Base-by-base conservation (phyloP, 2,888 invertebrate genomes). In the Chalcosyrphus nemorum region DNA sequence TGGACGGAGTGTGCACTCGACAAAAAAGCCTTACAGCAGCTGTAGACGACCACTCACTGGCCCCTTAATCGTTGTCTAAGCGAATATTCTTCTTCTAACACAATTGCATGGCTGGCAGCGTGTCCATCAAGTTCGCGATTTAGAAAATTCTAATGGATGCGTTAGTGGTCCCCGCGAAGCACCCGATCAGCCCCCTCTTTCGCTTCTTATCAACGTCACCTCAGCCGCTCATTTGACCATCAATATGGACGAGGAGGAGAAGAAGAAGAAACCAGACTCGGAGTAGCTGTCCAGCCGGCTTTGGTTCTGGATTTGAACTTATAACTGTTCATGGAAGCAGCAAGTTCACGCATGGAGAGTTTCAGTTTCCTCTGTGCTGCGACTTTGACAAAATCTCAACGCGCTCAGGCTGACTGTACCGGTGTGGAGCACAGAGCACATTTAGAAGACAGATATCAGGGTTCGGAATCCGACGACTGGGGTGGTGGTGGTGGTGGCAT, bases 71-170 rank as follows among this genome's bases (percentile, higher is more conserved):
- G 75, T 45, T 75, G 75, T 74, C 68, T 41, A 70, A 65, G 76
- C 57, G 65, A 76, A 76, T 81, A 65, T 38, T 24, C 75, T 27
- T 24, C 75, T 27, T 74, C 29, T 41, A 81, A 61, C 68, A 75
- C 80, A 71, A 78, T 71, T 71, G 56, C 63, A 78, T 43, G 72
- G 50, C 70, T 70, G 70, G 81, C 81, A 81, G 59, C 50, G 35
- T 70, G 81, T 76, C 81, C 71, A 76, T 81, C 76, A 81, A 81
- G 71, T 81, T 81, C 76, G 71, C 81, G 76, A 81, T 71, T 81
- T 81, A 71, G 71, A 81, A 76, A 81, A 76, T 81, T 76, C 76
- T 81, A 81, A 81, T 81, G 71, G 71, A 70, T 54, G 76, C 65
- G 63, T 65, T 71, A 45, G 81, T n/a, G n/a, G n/a, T n/a, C n/a